These are phyloP conservation scores for Podargus strigoides DNA, from an alignment of 2,797 vertebrate genomes.

Conservation along the genomic window DNA sequence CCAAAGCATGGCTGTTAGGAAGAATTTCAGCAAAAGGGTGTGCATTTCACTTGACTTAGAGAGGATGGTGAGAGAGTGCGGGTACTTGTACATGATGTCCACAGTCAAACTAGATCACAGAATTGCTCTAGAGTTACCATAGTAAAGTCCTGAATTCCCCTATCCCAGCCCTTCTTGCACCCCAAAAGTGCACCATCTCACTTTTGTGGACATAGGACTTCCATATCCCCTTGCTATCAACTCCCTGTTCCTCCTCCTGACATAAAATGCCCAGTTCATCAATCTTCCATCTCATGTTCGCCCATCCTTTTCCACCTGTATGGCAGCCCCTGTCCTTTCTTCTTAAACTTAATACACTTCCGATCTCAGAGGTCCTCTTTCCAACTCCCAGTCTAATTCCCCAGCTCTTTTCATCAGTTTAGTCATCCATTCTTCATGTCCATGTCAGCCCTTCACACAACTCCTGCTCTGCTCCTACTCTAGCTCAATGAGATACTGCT, in stretches of 20 bases:
- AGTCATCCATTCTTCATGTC: not conserved
- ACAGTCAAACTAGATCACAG: not conserved
- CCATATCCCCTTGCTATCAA: not conserved
- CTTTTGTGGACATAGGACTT: not conserved
- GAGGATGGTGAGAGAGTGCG: not conserved
- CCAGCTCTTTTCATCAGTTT: not conserved
- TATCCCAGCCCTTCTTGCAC: not conserved
- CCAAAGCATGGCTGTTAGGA: not conserved
- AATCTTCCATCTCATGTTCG: rapidly evolving
- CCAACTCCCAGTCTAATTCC: not conserved
- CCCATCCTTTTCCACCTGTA: not conserved
- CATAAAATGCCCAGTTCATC: not conserved
- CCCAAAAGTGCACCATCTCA: not conserved
- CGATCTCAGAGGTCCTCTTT: not conserved
- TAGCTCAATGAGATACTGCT: not conserved
- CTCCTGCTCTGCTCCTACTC: not conserved
- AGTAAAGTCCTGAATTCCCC: too few species aligned
- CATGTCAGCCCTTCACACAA: not conserved
- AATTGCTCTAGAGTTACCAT: not conserved
- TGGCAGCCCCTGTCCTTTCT: not conserved
- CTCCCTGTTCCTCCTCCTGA: not conserved
- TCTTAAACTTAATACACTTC: not conserved
- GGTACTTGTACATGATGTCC: not conserved
- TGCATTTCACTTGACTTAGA: not conserved
- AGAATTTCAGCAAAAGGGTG: not conserved